Evolutionary conservation across 30 jellyfish, hydroid and myxozoan species (phyloP).

Genomic region (Pelagia noctiluca): DNA sequence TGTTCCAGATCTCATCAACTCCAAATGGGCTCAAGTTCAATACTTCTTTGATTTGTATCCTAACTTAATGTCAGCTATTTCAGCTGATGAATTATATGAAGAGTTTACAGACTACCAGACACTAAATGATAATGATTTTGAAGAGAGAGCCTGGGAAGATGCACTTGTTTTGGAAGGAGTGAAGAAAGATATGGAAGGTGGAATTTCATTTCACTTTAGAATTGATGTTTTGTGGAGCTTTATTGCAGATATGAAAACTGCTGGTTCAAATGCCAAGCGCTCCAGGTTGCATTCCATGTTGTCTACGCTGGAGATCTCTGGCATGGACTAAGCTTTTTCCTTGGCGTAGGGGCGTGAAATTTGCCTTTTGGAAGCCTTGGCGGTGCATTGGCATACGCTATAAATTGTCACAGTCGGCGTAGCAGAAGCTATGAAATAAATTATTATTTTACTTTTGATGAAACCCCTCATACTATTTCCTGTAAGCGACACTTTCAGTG

Average conservation of each 20-base stretch:
- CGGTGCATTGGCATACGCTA: too few relatives aligned
- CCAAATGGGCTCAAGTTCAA: constrained; percentile 59
- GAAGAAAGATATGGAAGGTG: constrained; percentile 30
- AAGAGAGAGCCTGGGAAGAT: constrained; percentile 45
- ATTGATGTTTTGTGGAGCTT: too few relatives aligned
- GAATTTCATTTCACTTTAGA: constrained; percentile 21
- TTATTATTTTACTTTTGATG: too few relatives aligned
- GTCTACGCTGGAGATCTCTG: too few relatives aligned
- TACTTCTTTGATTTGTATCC: constrained; percentile 36
- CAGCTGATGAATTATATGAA: not conserved
- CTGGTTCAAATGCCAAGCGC: constrained; percentile 48
- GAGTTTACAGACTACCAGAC: constrained; percentile 53
- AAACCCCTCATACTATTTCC: too few relatives aligned
- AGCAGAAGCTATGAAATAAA: too few relatives aligned
- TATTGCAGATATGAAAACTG: not conserved
- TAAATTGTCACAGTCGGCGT: too few relatives aligned
- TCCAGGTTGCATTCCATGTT: too few relatives aligned
- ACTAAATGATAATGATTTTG: constrained; percentile 45
- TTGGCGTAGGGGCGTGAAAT: too few relatives aligned
- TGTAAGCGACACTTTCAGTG: too few relatives aligned
- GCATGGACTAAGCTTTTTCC: too few relatives aligned
- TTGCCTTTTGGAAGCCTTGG: too few relatives aligned
- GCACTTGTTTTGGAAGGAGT: constrained; percentile 50
- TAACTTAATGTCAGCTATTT: constrained; percentile 34
- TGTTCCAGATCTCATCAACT: constrained; percentile 38